These are phyloP conservation scores for Periphyllus acericola DNA, from an alignment of 2,888 invertebrate genomes.

Conservation along the genomic window DNA sequence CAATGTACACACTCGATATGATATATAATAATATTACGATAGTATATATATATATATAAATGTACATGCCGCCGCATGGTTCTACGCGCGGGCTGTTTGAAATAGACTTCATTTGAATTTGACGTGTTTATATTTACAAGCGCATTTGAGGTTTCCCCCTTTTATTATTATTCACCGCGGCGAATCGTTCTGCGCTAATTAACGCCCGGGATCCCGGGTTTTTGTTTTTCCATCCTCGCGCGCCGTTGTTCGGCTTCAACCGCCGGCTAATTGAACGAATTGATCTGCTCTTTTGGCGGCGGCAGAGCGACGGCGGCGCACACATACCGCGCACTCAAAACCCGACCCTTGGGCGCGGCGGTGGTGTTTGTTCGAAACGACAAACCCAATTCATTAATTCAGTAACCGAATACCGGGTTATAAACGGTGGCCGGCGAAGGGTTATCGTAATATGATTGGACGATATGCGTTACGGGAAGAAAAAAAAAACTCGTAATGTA, in stretches of 20 bases:
- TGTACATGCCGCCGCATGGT: too few species aligned
- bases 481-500: not conserved
- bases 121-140: too few species aligned
- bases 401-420: constrained; percentile 51
- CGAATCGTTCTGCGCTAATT: not conserved
- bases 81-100: too few species aligned
- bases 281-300: not conserved
- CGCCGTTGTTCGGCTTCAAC: not conserved
- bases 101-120: too few species aligned
- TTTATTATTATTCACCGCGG: too few species aligned
- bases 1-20: too few species aligned
- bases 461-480: not conserved
- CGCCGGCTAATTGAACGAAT: constrained; percentile 12
- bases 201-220: not conserved
- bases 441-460: constrained; percentile 25
- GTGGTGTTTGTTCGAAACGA: constrained; percentile 17
- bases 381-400: constrained; percentile 58
- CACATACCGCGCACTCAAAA: not conserved
- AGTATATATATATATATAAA: too few species aligned
- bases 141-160: too few species aligned
- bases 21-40: too few species aligned
- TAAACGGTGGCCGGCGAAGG: constrained; percentile 26
- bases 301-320: not conserved
- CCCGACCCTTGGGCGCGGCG: not conserved
- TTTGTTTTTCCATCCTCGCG: not conserved